A percentile compares a stretch with the other conserved stretches of the same genome.
Conservation (phyloP, 2,797 vertebrate genomes). For the Danio choprae region DNA sequence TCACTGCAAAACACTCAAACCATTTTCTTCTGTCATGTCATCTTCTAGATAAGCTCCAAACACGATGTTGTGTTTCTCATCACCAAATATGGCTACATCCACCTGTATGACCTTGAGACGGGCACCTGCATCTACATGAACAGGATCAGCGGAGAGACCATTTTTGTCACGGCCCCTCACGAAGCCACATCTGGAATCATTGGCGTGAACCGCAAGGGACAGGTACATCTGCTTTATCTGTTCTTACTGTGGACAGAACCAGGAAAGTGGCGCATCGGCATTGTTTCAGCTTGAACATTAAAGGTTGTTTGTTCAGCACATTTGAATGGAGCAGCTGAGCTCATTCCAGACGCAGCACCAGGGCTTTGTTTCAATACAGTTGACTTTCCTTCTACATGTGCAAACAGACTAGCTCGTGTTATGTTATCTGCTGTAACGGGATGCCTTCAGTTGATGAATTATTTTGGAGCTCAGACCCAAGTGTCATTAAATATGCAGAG, state of each 20-base stretch:
- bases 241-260: background rate
- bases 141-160: slow-evolving; percentile 98
- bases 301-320: slow-evolving; percentile 4
- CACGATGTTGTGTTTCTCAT: slow-evolving; percentile 98
- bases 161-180: slow-evolving; percentile 97
- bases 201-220: slow-evolving; percentile 98
- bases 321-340: slow-evolving; percentile 10
- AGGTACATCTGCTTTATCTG: slow-evolving; percentile 75
- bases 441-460: slow-evolving; percentile 59
- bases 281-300: slow-evolving; percentile 6
- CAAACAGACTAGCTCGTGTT: slow-evolving; percentile 21
- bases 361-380: slow-evolving; percentile 24
- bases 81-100: slow-evolving; percentile 99
- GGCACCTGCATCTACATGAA: slow-evolving; percentile 99
- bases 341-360: slow-evolving; percentile 35
- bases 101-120: slow-evolving; percentile 97
- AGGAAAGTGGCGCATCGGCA: background rate
- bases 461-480: slow-evolving; percentile 55
- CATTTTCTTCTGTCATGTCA: too few relatives aligned
- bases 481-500: slow-evolving; percentile 63
- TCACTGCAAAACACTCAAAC: too few relatives aligned
- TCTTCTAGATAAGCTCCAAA: slow-evolving; percentile 93
- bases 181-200: slow-evolving; percentile 99
- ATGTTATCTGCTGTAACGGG: slow-evolving; percentile 54
- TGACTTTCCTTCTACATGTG: background rate